A percentile compares a stretch with the other conserved stretches of the same genome.
phyloP scores from a whole-genome alignment of 2,113 vertebrate species.

The Proterorhinus semilunaris region DNA sequence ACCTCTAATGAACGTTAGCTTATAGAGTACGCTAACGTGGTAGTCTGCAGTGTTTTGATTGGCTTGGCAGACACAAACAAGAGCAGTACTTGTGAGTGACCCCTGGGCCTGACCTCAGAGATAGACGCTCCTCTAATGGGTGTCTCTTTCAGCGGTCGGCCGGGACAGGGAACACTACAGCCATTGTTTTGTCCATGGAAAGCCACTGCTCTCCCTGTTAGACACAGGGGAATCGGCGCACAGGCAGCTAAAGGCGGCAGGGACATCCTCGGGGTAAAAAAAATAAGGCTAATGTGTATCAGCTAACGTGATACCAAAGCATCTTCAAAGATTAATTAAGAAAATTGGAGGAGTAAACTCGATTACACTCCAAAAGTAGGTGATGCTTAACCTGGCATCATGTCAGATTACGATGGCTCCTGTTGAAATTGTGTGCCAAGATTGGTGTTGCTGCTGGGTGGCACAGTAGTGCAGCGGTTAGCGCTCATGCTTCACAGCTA shows the following conservation, averaged over 20 bases:
- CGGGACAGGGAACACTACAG: conserved; percentile 70
- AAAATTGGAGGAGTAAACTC: no score
- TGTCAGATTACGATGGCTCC: no score
- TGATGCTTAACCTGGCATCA: no score
- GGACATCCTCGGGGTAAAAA: conserved; percentile 29
- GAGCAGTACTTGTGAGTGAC: conserved; percentile 75
- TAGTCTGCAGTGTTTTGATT: conserved; percentile 73
- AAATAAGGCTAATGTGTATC: conserved; percentile 3
- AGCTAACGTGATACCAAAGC: conserved; percentile 4
- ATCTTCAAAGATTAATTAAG: no score
- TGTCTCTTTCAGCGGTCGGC: conserved; percentile 77
- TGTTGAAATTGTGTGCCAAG: no score
- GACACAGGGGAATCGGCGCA: conserved; percentile 44
- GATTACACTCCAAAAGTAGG: no score
- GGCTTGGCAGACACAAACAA: conserved; percentile 81
- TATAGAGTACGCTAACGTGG: conserved; percentile 63
- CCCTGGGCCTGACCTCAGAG: conserved; percentile 74
- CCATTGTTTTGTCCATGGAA: conserved; percentile 72
- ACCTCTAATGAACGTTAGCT: conserved; percentile 23
- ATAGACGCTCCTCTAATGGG: conserved; percentile 80
- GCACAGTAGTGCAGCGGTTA: no score
- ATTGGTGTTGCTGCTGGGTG: no score
- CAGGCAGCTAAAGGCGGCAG: conserved; percentile 18
- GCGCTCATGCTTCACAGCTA: no score
- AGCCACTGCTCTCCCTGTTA: conserved; percentile 69